Conservation (phyloP, 1,140 invertebrate species). For the Metaphire vulgaris region DNA sequence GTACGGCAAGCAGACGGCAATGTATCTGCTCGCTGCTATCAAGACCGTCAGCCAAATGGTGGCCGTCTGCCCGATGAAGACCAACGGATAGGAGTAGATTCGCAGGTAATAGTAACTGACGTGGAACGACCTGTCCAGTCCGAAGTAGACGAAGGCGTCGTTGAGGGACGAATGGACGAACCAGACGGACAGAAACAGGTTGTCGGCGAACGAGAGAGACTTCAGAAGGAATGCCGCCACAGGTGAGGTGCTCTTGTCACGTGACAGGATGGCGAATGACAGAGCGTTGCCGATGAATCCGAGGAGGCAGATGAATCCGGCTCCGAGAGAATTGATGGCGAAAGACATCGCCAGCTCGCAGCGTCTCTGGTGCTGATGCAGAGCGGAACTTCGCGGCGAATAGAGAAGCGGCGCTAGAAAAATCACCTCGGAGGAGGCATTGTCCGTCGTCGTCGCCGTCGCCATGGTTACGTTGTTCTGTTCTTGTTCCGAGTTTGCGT, state of each 20-base stretch:
- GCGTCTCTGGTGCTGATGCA: no score
- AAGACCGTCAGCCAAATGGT: no score
- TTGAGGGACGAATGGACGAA: conserved; percentile 24
- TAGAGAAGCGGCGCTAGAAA: no score
- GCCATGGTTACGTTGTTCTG: no score
- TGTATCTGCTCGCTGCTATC: no score
- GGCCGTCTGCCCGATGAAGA: no score
- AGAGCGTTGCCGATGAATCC: conserved; percentile 19
- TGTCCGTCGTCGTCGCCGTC: background rate
- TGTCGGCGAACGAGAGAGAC: conserved; percentile 13
- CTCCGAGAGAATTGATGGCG: conserved; percentile 3
- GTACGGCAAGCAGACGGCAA: no score
- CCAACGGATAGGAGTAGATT: conserved; percentile 21
- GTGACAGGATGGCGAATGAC: conserved; percentile 19
- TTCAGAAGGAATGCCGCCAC: conserved; percentile 16
- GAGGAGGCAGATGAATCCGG: conserved; percentile 16
- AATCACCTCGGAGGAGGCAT: no score
- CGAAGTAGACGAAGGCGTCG: conserved; percentile 14
- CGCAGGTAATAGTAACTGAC: conserved; percentile 6
- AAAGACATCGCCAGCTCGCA: conserved; percentile 4
- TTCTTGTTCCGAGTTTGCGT: no score
- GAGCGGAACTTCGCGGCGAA: no score
- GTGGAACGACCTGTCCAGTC: background rate
- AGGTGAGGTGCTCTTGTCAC: no score
- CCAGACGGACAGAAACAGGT: no score